phyloP scores from a whole-genome alignment of 92 coral and sea anemone species.

The Scolanthus callimorphus region DNA sequence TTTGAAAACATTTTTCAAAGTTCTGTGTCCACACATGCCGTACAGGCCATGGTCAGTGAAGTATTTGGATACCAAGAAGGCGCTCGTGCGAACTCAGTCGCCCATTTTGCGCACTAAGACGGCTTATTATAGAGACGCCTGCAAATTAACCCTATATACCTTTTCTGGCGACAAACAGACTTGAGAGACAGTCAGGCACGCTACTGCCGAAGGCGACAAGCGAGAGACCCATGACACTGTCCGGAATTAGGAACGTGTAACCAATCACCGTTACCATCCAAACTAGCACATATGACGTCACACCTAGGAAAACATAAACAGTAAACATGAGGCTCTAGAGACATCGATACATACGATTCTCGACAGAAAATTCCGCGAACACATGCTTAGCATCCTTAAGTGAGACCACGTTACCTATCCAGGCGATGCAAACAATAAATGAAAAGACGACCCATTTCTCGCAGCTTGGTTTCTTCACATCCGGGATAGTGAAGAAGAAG shows the following conservation, averaged over 20 bases:
- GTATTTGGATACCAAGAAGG: too few relatives aligned
- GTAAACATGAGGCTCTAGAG: too few relatives aligned
- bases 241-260: slow-evolving; percentile 91
- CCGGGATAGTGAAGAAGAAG: slow-evolving; percentile 84
- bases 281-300: slow-evolving; percentile 91
- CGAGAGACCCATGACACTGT: slow-evolving; percentile 95
- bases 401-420: slow-evolving; percentile 95
- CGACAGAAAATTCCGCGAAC: too few relatives aligned
- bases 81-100: too few relatives aligned
- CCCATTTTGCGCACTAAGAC: too few relatives aligned
- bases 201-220: slow-evolving; percentile 99
- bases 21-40: too few relatives aligned
- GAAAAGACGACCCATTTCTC: slow-evolving; percentile 78
- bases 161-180: slow-evolving; percentile 94
- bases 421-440: slow-evolving; percentile 78
- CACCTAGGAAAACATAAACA: not conserved
- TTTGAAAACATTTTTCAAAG: too few relatives aligned
- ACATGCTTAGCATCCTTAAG: too few relatives aligned
- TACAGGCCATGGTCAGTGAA: too few relatives aligned
- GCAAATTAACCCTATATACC: too few relatives aligned
- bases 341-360: too few relatives aligned
- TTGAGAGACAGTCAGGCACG: slow-evolving; percentile 96
- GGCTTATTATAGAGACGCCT: too few relatives aligned
- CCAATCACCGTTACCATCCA: slow-evolving; percentile 99
- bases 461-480: slow-evolving; percentile 77